A percentile compares a stretch with the other conserved stretches of the same genome.
Conservation (phyloP, 2,888 invertebrate species). For the Ectemnius lituratus region DNA sequence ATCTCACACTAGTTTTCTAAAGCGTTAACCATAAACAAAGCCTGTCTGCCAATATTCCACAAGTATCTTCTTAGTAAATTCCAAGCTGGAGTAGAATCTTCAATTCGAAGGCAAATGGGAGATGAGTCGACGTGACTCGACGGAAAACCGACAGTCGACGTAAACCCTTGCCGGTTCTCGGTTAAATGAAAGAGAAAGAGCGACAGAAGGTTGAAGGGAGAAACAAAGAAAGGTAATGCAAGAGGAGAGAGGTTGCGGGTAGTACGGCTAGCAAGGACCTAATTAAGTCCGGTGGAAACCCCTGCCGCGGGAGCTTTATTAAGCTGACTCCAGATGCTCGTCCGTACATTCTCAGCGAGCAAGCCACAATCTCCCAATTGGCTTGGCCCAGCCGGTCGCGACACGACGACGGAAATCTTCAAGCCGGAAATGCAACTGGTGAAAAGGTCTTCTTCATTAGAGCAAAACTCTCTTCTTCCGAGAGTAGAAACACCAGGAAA, state of each 20-base stretch:
- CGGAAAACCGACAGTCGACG: conserved; percentile 31
- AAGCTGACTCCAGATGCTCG: conserved; percentile 63
- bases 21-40: no score
- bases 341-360: conserved; percentile 58
- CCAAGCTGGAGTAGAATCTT: conserved; percentile 25
- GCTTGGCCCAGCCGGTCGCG: conserved; percentile 20
- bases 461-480: not conserved
- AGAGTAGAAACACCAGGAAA: not conserved
- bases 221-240: not conserved
- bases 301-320: conserved; percentile 64
- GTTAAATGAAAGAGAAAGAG: conserved; percentile 23
- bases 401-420: conserved; percentile 24
- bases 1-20: no score
- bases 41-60: no score
- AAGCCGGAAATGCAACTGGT: conserved; percentile 57
- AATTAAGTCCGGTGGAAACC: conserved; percentile 64
- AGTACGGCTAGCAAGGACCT: conserved; percentile 50
- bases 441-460: conserved; percentile 20
- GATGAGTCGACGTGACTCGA: conserved; percentile 38
- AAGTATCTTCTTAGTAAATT: not conserved
- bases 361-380: conserved; percentile 62
- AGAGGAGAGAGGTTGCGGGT: conserved; percentile 16
- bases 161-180: conserved; percentile 39
- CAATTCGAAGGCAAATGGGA: conserved; percentile 40
- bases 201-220: conserved; percentile 19